Evolutionary conservation across 2,113 vertebrate species (phyloP), one percentile per base, ranked within the genome.

Genomic region (Brachionichthys hirsutus): DNA sequence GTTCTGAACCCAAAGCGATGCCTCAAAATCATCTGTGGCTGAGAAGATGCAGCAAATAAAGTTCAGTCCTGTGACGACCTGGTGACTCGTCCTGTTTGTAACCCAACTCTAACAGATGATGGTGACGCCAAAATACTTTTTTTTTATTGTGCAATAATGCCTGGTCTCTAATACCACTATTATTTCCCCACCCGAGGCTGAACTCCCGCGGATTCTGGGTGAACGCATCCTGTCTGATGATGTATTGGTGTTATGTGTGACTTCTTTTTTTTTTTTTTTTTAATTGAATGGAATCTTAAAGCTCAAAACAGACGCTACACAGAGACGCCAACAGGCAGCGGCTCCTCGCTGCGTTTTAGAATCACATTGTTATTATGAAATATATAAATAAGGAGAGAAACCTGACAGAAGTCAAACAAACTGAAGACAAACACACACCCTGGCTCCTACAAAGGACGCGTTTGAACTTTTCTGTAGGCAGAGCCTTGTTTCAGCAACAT

Each of bases 231-330:
- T 64, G 77, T 69, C 70, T 84, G 81, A 73, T 81, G 79, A 36
- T 73, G 67, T 72, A 70, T 24, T 59, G n/a, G 60, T 73, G 66
- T 73, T 56, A 22, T 42, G n/a, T 58, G 70, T 86, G 84, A 83
- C 77, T 79, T 84, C 78, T n/a, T 56, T 80, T 30, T 30, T 30
- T 30, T 30, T 30, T 30, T 30, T 30, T 30, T 30, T 87, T 84
- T 73, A 82, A 83, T 84, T 73, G 77, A 85, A 59, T 52, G 67
- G 68, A 74, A 78, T 81, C 77, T 82, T 82, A 84, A 85, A 75
- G 73, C 75, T 73, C 47, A n/a, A 51, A 79, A 83, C 70, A 78
- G 40, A 80, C 66, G 50, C 62, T 55, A 67, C 77, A n/a, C 77
- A 77, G 68, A 82, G 80, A 77, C 19, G 72, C 84, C 75, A 51